Evolutionary conservation across 2,888 invertebrate genomes (phyloP), one percentile per base, ranked within the genome.

Genomic region (Yponomeuta cagnagella): DNA sequence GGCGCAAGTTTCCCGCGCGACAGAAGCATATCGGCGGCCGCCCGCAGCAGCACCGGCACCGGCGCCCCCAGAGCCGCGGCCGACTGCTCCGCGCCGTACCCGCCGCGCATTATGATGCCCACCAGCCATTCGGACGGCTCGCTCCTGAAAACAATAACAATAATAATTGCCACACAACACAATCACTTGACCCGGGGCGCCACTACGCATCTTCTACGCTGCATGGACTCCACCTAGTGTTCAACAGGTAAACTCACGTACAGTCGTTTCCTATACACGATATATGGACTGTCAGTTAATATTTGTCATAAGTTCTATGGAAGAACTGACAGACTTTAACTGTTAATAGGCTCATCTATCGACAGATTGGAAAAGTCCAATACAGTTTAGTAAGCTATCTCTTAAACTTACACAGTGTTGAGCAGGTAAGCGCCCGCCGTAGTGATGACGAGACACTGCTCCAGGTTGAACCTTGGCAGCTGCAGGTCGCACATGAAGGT

Each of bases 21-120:
- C 79, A 98, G 90, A 79, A 97, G 93, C 83, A 96, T 93, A 85
- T 98, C 97, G 0, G 97, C 97, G 48, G 97, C 96, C 76, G 95
- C 94, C 81, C 97, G 96, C 74, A 98, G 92, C 70, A 95, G 87
- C 71, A 94, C 93, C 73, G 95, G 94, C 69, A 96, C 87, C 77
- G 86, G 80, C 12, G 91, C 90, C 9, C 82, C 87, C 72, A 92
- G 78, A n/a, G 88, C 92, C 8, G 83, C 85, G 10, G 90, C 89
- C 33, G 88, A 81, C 70, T 80, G 85, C 75, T 92, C 92, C 1
- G 89, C 90, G 71, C 91, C 89, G 52, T 74, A 80, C 10, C 88
- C 86, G 31, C 90, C 89, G 15, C 90, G 88, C 84, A 83, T 84
- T 71, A 91, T 83, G 70, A 85, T 75, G 0, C 86, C 85, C 71